Conservation (phyloP, 2,888 invertebrate species). For the Mimas tiliae region DNA sequence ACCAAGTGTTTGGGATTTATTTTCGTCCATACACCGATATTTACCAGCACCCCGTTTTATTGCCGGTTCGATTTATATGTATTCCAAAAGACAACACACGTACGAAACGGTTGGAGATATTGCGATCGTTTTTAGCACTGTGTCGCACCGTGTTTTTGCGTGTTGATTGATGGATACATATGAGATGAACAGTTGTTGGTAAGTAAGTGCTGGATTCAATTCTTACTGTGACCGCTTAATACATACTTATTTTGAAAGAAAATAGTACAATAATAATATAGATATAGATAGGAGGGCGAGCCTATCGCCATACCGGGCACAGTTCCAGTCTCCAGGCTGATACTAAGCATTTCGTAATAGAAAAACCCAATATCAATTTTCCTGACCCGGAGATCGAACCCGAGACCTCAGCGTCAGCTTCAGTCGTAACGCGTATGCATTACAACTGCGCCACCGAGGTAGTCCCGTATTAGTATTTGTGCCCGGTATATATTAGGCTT, state of each 20-base stretch:
- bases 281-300: too few relatives aligned
- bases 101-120: slow-evolving; percentile 9
- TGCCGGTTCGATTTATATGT: slow-evolving; percentile 24
- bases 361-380: too few relatives aligned
- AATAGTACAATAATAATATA: too few relatives aligned
- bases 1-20: slow-evolving; percentile 40
- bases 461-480: too few relatives aligned
- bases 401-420: too few relatives aligned
- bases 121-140: slow-evolving; percentile 15
- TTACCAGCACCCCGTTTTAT: slow-evolving; percentile 23
- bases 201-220: background rate
- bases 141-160: slow-evolving; percentile 10
- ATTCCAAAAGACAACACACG: slow-evolving; percentile 24
- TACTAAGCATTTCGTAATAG: too few relatives aligned
- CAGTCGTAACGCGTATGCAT: too few relatives aligned
- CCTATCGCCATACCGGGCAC: too few relatives aligned
- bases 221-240: background rate
- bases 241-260: background rate
- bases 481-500: too few relatives aligned
- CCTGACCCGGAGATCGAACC: too few relatives aligned
- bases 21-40: slow-evolving; percentile 36
- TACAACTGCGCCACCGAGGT: too few relatives aligned
- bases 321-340: too few relatives aligned
- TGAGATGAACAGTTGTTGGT: background rate
- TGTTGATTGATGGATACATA: background rate